Conservation (phyloP, 2,888 invertebrate genomes). For the Eucriotettix oculatus region DNA sequence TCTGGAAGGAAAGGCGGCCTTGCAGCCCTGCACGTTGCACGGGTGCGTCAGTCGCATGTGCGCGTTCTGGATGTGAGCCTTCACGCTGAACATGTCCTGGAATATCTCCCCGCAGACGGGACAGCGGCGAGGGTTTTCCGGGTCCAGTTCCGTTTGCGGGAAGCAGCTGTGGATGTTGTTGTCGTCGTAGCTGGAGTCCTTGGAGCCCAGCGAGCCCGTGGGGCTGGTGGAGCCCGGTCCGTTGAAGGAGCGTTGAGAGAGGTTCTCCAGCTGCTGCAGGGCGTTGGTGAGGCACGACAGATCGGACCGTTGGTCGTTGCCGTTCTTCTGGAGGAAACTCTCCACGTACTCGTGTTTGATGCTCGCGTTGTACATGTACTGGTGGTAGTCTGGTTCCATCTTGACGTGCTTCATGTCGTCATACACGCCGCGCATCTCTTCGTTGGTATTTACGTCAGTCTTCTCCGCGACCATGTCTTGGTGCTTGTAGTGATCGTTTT, state of each 20-base stretch:
- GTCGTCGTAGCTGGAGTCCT: conserved; percentile 31
- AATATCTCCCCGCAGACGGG: conserved; percentile 85
- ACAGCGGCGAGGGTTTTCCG: conserved; percentile 81
- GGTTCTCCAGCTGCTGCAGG: conserved; percentile 57
- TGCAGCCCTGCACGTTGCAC: conserved; percentile 87
- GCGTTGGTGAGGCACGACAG: conserved; percentile 20
- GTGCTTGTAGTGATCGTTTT: not conserved
- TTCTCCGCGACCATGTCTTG: not conserved
- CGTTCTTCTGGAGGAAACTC: not conserved
- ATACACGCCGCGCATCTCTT: not conserved
- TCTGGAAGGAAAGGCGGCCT: conserved; percentile 87
- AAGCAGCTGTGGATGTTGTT: not conserved
- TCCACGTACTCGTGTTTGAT: not conserved
- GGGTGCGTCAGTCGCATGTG: conserved; percentile 91
- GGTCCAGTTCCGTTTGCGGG: conserved; percentile 45
- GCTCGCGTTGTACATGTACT: not conserved
- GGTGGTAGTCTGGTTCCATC: not conserved
- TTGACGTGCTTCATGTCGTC: not conserved
- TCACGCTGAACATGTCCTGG: conserved; percentile 82
- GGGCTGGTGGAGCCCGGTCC: conserved; percentile 38
- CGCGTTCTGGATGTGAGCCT: conserved; percentile 89
- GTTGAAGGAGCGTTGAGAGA: conserved; percentile 61
- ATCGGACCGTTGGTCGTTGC: no score
- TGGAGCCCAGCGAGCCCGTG: conserved; percentile 35
- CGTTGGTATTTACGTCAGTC: not conserved